Conservation (phyloP, 2,797 vertebrate genomes). For the Glossophaga mutica region DNA sequence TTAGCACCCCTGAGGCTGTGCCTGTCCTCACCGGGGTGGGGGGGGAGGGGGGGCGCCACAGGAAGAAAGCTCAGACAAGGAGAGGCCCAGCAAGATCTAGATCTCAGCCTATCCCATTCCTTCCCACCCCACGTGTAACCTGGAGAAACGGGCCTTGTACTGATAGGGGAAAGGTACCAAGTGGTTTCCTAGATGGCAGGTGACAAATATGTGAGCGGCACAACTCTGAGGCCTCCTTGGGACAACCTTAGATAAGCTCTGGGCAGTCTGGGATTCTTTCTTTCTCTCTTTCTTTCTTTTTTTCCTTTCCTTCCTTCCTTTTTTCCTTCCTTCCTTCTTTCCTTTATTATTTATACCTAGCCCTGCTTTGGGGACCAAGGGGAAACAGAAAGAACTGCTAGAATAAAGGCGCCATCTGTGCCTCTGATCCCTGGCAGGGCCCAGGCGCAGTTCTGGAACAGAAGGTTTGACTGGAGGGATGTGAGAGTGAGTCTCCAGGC, state of each 20-base stretch:
- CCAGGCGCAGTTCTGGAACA: slow-evolving; percentile 20
- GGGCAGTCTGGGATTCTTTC: not conserved
- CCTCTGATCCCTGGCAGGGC: slow-evolving; percentile 21
- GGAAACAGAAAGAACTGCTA: not conserved
- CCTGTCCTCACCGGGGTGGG: not conserved
- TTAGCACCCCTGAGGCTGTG: not conserved
- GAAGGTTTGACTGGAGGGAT: not conserved
- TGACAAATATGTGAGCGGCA: not conserved
- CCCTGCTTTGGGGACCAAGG: not conserved
- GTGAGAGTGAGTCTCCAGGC: not conserved
- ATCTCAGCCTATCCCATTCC: not conserved
- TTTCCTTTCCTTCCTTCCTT: not conserved
- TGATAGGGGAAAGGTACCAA: not conserved
- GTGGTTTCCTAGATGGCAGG: not conserved
- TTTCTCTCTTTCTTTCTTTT: too few species aligned
- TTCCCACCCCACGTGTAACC: not conserved
- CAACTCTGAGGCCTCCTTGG: not conserved
- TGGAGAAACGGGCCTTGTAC: not conserved
- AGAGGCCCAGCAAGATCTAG: not conserved
- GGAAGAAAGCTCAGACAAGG: not conserved
- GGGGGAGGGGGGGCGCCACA: not conserved
- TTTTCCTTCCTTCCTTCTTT: not conserved
- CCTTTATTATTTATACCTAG: slow-evolving; percentile 29
- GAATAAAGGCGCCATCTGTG: slow-evolving; percentile 65
- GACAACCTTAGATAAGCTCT: not conserved